Evolutionary conservation across 2,888 invertebrate genomes (phyloP).

Genomic region (Cyrtodaria siliqua): DNA sequence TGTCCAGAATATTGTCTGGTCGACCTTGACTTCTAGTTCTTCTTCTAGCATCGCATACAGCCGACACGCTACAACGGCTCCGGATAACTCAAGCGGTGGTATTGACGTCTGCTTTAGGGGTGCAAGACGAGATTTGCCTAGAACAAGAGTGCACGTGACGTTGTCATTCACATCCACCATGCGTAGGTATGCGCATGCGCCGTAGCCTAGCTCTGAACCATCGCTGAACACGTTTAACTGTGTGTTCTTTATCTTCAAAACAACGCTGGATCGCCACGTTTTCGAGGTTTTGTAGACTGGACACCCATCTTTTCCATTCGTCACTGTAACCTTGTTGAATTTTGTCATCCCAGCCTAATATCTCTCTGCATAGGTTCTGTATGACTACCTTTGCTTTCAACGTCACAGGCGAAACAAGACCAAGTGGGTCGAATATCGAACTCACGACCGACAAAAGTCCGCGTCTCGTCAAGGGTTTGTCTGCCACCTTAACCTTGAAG

Average conservation of each 20-base stretch:
- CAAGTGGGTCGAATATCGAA: slow-evolving; percentile 59
- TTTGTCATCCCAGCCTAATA: slow-evolving; percentile 57
- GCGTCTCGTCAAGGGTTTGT: too few species aligned
- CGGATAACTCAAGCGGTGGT: slow-evolving; percentile 58
- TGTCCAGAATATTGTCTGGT: slow-evolving; percentile 54
- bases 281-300: slow-evolving; percentile 13
- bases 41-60: slow-evolving; percentile 9
- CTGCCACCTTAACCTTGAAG: too few species aligned
- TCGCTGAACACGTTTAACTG: slow-evolving; percentile 33
- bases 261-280: slow-evolving; percentile 26
- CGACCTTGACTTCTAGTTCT: slow-evolving; percentile 23
- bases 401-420: slow-evolving; percentile 56
- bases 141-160: slow-evolving; percentile 48
- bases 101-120: slow-evolving; percentile 57
- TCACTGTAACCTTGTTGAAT: slow-evolving; percentile 21
- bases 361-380: slow-evolving; percentile 51
- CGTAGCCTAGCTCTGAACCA: slow-evolving; percentile 44
- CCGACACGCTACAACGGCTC: slow-evolving; percentile 45
- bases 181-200: slow-evolving; percentile 58
- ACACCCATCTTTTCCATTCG: slow-evolving; percentile 51
- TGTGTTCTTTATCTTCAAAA: slow-evolving; percentile 40
- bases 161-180: slow-evolving; percentile 22
- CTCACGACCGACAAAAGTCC: too few species aligned
- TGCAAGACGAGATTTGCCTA: slow-evolving; percentile 57
- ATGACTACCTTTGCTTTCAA: slow-evolving; percentile 51